A percentile compares a stretch with the other conserved stretches of the same genome.
phyloP scores from a whole-genome alignment of 2,113 vertebrate genomes.

The Casuarius casuarius region DNA sequence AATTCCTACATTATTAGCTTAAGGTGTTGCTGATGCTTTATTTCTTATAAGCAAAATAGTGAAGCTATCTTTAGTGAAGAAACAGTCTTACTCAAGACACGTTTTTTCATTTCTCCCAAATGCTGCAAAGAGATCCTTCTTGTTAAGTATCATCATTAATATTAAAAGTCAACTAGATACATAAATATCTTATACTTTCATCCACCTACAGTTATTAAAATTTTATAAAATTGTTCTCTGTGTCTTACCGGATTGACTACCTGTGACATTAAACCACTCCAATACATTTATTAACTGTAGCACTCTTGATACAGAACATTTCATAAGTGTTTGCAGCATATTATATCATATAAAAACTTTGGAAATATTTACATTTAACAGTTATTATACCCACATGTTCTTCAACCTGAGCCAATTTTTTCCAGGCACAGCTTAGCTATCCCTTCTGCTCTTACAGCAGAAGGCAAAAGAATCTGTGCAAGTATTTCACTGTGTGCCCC shows the following conservation, averaged over 20 bases:
- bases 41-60: neutral
- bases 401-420: neutral
- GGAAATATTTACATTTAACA: neutral
- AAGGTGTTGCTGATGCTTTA: neutral
- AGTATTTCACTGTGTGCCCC: neutral
- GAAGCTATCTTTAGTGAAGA: neutral
- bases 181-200: slow-evolving; percentile 10
- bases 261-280: neutral
- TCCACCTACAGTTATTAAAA: neutral
- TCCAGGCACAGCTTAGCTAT: neutral
- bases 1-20: neutral
- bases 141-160: neutral
- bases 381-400: neutral
- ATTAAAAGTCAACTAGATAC: neutral
- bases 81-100: neutral
- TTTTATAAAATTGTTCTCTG: slow-evolving; percentile 14
- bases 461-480: neutral
- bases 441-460: neutral
- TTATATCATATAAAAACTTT: neutral
- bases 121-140: neutral
- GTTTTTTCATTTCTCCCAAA: neutral
- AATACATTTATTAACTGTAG: neutral
- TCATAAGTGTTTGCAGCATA: neutral
- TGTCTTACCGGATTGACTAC: neutral
- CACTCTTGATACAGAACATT: neutral